Base-by-base conservation (phyloP, 2,888 invertebrate species). In the Aquatica leii region DNA sequence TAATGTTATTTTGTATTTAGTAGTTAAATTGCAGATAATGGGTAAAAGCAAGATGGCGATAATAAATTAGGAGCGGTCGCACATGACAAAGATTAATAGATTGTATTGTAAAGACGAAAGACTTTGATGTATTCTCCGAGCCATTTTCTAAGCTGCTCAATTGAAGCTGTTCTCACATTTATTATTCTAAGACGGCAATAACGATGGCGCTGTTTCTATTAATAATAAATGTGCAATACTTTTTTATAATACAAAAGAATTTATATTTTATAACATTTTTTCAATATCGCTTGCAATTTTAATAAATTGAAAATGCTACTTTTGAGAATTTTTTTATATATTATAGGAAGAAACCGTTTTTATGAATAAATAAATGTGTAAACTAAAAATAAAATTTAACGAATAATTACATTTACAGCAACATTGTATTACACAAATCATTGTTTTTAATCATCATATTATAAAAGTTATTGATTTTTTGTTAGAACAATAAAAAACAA, bases 61-160 rank as follows among this genome's bases (percentile, higher is more conserved):
- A 80, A 80, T 80, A 80, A 80, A 80, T 80, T 80, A 79, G 78
- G 74, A 72, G 77, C 73, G 77, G 77, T 74, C 78, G 74, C 64
- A 69, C 76, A 69, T 80, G 80, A 80, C 80, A 77, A 75, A 78
- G 79, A 80, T 80, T 80, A 80, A 80, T 80, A 78, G 80, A 79
- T 79, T 78, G 79, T 77, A 79, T 79, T 80, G 80, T 80, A 78
- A 79, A 78, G 75, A 71, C 71, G 75, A 76, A 77, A 77, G 79
- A 79, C 80, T 79, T 79, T 79, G 80, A 80, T 80, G 79, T 79
- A 80, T 79, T 74, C 76, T 73, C 74, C 68, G 61, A 70, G 72
- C 76, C 69, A 71, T 75, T 76, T 74, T 75, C 75, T 75, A 74
- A 77, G 76, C 74, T 73, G 76, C 74, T 78, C 78, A 76, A 77